phyloP scores from a whole-genome alignment of 2,888 invertebrate species.

The Timema cristinae region DNA sequence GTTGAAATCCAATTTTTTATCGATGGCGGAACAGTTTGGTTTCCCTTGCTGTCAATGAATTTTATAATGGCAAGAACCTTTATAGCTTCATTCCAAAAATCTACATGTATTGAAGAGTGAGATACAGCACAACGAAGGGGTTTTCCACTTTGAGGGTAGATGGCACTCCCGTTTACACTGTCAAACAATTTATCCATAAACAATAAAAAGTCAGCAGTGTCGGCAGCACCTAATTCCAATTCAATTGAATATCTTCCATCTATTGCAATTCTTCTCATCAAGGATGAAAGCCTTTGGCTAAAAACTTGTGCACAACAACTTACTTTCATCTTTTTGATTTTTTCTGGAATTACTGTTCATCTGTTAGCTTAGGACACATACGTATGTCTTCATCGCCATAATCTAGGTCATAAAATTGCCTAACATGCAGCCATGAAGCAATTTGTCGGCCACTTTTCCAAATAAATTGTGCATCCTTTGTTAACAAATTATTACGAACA shows the following conservation, averaged over 20 bases:
- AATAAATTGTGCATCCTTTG: background rate
- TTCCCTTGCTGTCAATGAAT: conserved; percentile 9
- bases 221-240: background rate
- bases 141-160: conserved; percentile 8
- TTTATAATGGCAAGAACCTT: conserved; percentile 8
- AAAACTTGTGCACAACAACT: conserved; percentile 14
- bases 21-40: background rate
- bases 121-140: background rate
- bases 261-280: background rate
- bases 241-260: background rate
- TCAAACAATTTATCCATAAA: background rate
- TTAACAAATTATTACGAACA: conserved; percentile 23
- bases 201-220: background rate
- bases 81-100: conserved; percentile 18
- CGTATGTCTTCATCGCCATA: conserved; percentile 13
- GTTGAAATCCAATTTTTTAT: background rate
- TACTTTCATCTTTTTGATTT: conserved; percentile 7
- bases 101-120: conserved; percentile 3
- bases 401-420: conserved; percentile 14
- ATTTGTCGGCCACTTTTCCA: conserved; percentile 4
- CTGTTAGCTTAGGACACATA: conserved; percentile 11
- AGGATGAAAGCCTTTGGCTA: conserved; percentile 11
- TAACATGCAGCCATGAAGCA: conserved; percentile 21
- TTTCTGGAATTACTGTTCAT: conserved; percentile 18
- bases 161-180: background rate